Conservation (phyloP, 2,797 vertebrate species). For the Emydoidea blandingii region DNA sequence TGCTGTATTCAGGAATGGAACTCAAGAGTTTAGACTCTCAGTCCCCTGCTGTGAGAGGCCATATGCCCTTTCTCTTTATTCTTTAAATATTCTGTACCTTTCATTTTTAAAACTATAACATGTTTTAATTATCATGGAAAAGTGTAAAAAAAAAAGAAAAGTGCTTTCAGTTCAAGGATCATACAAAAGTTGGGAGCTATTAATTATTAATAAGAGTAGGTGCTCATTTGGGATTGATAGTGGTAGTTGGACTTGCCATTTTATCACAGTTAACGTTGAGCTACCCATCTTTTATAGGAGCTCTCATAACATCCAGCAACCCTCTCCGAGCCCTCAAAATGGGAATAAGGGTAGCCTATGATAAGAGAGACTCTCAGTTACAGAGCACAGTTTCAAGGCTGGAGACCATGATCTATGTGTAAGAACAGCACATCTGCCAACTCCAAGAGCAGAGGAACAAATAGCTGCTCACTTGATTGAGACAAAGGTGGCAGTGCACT, state of each 20-base stretch:
- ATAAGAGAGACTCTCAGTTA: neutral
- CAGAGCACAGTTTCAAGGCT: neutral
- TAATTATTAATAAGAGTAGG: neutral
- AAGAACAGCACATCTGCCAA: neutral
- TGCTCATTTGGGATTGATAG: neutral
- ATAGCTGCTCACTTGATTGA: neutral
- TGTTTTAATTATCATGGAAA: neutral
- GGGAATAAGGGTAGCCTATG: neutral
- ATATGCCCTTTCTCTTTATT: neutral
- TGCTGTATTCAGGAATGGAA: neutral
- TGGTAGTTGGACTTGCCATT: neutral
- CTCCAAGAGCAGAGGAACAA: neutral
- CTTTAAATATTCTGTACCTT: neutral
- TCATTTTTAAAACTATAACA: neutral
- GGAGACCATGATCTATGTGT: neutral
- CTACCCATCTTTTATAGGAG: neutral
- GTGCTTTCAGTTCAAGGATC: neutral
- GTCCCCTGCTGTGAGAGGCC: neutral
- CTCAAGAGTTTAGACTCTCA: neutral
- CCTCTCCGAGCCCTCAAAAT: too few relatives aligned
- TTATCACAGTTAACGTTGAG: neutral
- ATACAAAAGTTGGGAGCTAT: neutral
- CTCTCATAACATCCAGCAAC: neutral
- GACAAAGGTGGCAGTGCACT: neutral
- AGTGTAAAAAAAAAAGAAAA: neutral